These are phyloP conservation scores for Muschampia plurimacula DNA, from an alignment of 2,888 invertebrate genomes.

Conservation along the genomic window DNA sequence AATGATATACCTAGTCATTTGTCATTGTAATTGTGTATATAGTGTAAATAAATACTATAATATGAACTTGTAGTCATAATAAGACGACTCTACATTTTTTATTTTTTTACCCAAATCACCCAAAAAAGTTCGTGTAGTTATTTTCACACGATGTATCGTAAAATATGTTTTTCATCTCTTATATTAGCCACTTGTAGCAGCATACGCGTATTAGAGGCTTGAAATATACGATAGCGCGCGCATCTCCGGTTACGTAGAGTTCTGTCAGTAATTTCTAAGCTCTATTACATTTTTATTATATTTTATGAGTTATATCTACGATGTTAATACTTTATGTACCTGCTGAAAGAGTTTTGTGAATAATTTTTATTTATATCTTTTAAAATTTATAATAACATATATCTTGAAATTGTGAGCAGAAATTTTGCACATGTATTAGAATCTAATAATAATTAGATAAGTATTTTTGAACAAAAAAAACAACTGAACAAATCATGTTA, in stretches of 20 bases:
- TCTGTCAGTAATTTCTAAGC: conserved; percentile 12
- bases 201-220: conserved; percentile 10
- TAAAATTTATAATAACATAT: too few species aligned
- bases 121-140: neutral
- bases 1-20: too few species aligned
- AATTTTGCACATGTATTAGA: neutral
- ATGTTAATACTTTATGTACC: neutral
- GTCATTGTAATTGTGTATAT: too few species aligned
- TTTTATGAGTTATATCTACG: conserved; percentile 16
- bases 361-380: neutral
- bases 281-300: conserved; percentile 28
- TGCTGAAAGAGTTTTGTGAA: neutral
- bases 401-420: neutral
- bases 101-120: neutral
- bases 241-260: conserved; percentile 23
- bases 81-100: neutral
- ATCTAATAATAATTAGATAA: too few species aligned
- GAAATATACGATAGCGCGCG: conserved; percentile 12
- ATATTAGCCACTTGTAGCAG: neutral
- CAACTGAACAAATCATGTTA: too few species aligned
- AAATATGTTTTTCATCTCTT: conserved; percentile 18
- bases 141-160: conserved; percentile 9
- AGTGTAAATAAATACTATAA: too few species aligned
- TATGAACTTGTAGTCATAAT: neutral
- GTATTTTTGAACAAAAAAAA: too few species aligned